These are phyloP conservation scores for Gavia stellata DNA, from an alignment of 2,113 vertebrate genomes.

Conservation along the genomic window DNA sequence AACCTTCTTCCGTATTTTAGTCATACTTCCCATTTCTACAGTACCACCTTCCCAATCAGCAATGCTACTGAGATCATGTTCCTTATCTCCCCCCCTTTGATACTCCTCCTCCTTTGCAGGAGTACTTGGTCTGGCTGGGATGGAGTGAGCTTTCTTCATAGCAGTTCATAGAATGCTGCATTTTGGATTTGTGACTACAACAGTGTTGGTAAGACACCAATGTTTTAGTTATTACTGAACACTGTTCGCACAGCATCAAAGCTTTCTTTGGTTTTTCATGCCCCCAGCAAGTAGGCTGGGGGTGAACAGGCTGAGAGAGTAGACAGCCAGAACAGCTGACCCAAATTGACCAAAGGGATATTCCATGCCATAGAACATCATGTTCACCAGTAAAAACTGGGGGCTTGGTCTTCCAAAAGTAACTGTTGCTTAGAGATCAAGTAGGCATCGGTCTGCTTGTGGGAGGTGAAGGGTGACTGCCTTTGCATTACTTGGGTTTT, in stretches of 20 bases:
- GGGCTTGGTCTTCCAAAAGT: background rate
- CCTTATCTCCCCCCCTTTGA: background rate
- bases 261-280: background rate
- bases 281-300: background rate
- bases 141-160: background rate
- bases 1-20: background rate
- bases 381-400: background rate
- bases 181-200: background rate
- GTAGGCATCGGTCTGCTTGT: background rate
- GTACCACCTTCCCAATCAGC: background rate
- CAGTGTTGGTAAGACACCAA: background rate
- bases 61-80: background rate
- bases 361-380: background rate
- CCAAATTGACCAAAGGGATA: background rate
- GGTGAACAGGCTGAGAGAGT: background rate
- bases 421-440: background rate
- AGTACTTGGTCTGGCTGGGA: background rate
- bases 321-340: background rate
- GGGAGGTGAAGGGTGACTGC: background rate
- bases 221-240: background rate
- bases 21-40: background rate
- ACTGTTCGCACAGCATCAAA: background rate
- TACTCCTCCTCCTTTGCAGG: background rate
- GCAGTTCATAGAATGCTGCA: background rate
- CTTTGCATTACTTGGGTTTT: background rate